Conservation (phyloP, 2,888 invertebrate species). For the Caradrina clavipalpis region DNA sequence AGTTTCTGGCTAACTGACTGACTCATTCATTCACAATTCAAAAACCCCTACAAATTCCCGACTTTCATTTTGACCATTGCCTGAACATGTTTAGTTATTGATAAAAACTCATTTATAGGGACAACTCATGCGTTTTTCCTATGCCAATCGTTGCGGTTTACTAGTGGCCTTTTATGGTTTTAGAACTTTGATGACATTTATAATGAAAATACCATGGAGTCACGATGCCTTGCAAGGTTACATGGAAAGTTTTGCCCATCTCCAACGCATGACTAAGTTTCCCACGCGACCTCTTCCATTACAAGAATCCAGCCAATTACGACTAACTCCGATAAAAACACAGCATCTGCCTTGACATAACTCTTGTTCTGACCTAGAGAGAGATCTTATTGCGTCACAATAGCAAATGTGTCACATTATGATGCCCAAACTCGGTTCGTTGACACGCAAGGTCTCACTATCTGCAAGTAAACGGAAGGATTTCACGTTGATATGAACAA, state of each 20-base stretch:
- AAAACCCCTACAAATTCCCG: too few relatives aligned
- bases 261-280: conserved; percentile 38
- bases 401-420: conserved; percentile 58
- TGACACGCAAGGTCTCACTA: conserved; percentile 61
- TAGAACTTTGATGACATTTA: background rate
- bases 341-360: conserved; percentile 44
- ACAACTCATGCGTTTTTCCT: too few relatives aligned
- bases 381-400: conserved; percentile 57
- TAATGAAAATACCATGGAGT: background rate
- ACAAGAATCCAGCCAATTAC: conserved; percentile 40
- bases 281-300: conserved; percentile 33
- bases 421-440: conserved; percentile 60
- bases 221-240: background rate
- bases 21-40: too few relatives aligned
- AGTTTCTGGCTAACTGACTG: too few relatives aligned
- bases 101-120: too few relatives aligned
- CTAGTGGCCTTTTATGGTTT: background rate
- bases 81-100: too few relatives aligned
- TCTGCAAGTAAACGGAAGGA: conserved; percentile 65
- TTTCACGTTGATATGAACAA: conserved; percentile 57
- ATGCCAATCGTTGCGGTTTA: background rate
- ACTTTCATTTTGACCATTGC: too few relatives aligned
- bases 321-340: conserved; percentile 38
- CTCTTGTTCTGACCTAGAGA: conserved; percentile 52
- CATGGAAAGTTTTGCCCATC: conserved; percentile 30